Evolutionary conservation across 2,113 vertebrate species (phyloP).

Genomic region (Pyxicephalus adspersus): DNA sequence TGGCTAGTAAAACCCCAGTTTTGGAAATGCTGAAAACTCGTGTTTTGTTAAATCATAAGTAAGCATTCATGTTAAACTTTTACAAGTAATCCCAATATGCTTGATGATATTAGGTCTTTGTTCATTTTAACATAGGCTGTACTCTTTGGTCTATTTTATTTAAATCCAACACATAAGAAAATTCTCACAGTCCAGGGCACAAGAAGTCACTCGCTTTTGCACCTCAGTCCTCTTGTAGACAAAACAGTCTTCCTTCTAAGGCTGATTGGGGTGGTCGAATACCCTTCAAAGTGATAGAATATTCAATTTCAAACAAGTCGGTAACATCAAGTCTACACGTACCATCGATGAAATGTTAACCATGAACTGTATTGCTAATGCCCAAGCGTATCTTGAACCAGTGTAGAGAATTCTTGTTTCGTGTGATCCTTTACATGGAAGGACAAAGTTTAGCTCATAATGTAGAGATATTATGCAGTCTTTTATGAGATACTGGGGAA

Average conservation of each 20-base stretch:
- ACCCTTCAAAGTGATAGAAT: conserved; percentile 65
- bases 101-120: conserved; percentile 68
- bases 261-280: conserved; percentile 65
- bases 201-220: conserved; percentile 71
- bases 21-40: conserved; percentile 61
- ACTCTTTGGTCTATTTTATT: conserved; percentile 98
- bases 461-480: conserved; percentile 71
- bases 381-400: conserved; percentile 65
- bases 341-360: conserved; percentile 66
- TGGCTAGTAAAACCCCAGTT: conserved; percentile 60
- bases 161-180: conserved; percentile 84
- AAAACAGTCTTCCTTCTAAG: conserved; percentile 69
- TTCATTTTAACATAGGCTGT: conserved; percentile 79
- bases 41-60: conserved; percentile 50
- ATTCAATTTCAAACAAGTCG: conserved; percentile 62
- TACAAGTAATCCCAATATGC: conserved; percentile 65
- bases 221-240: conserved; percentile 69
- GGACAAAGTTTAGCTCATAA: conserved; percentile 69
- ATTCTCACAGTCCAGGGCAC: conserved; percentile 86
- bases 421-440: conserved; percentile 64
- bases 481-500: conserved; percentile 76
- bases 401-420: conserved; percentile 61
- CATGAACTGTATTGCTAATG: conserved; percentile 72
- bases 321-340: conserved; percentile 63
- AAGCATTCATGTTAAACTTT: conserved; percentile 65